These are phyloP conservation scores for Phymanthus crucifer DNA, from an alignment of 92 coral and sea anemone genomes.

Conservation along the genomic window DNA sequence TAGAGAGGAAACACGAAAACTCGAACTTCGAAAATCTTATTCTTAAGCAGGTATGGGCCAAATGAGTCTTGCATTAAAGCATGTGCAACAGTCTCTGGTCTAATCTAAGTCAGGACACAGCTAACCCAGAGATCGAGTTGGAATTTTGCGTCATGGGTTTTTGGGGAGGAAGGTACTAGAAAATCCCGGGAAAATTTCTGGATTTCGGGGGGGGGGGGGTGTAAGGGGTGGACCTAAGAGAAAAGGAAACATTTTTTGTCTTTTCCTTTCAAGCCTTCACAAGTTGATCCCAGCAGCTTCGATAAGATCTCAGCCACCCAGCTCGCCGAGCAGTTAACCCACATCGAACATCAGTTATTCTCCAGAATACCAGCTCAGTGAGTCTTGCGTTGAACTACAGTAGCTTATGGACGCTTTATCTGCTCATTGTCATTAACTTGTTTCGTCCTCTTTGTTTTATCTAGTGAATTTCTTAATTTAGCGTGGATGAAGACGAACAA, in stretches of 20 bases:
- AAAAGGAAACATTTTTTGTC: not conserved
- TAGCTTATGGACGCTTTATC: not conserved
- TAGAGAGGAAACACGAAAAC: conserved; percentile 73
- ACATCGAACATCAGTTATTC: conserved; percentile 80
- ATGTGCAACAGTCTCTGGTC: no score
- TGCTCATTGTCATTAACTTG: not conserved
- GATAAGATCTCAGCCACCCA: conserved; percentile 90
- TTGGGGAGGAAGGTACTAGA: no score
- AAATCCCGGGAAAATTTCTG: no score
- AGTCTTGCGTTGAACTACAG: conserved; percentile 34
- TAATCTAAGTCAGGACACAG: no score
- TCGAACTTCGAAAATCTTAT: conserved; percentile 58
- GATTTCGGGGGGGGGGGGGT: no score
- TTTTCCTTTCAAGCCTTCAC: conserved; percentile 23
- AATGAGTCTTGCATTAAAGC: not conserved
- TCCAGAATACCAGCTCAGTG: conserved; percentile 90
- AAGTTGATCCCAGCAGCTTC: conserved; percentile 73
- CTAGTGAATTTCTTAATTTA: conserved; percentile 90
- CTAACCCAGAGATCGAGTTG: no score
- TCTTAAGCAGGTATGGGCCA: conserved; percentile 46
- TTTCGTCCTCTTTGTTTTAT: not conserved
- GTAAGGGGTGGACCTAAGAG: no score
- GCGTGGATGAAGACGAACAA: conserved; percentile 97
- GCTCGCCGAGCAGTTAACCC: conserved; percentile 89
- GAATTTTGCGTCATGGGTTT: no score